phyloP scores from a whole-genome alignment of 2,888 invertebrate genomes.

The Aleiodes testaceus region DNA sequence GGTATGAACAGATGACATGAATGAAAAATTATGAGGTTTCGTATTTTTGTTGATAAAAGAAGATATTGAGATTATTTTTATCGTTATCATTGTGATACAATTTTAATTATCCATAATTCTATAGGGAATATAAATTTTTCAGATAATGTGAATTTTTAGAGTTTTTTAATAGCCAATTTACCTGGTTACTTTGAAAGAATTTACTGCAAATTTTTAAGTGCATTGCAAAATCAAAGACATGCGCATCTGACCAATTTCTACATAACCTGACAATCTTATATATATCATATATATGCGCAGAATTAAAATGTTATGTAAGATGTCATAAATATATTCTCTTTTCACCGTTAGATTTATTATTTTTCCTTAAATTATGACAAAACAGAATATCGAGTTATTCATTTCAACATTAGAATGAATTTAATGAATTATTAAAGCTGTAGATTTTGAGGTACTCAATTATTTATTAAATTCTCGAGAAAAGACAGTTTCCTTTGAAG shows the following conservation, averaged over 20 bases:
- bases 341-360: not conserved
- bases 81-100: not conserved
- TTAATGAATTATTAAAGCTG: conserved; percentile 9
- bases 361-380: not conserved
- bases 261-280: conserved; percentile 34
- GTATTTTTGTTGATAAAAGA: no score
- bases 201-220: no score
- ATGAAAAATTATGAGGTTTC: not conserved
- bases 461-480: no score
- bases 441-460: not conserved
- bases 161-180: not conserved
- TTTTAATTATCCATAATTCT: no score
- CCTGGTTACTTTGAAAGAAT: not conserved
- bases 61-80: no score
- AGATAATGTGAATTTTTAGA: not conserved
- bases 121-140: not conserved
- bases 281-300: conserved; percentile 25
- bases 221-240: conserved; percentile 33
- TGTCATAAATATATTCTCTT: conserved; percentile 31
- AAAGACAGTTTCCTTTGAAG: no score
- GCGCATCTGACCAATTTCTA: conserved; percentile 13
- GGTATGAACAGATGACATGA: not conserved
- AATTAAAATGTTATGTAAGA: conserved; percentile 40
- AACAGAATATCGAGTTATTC: not conserved
- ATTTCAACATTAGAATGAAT: conserved; percentile 9